Evolutionary conservation across 1,140 invertebrate species (phyloP), one percentile per base, ranked within the genome.

Genomic region (Archegozetes longisetosus): DNA sequence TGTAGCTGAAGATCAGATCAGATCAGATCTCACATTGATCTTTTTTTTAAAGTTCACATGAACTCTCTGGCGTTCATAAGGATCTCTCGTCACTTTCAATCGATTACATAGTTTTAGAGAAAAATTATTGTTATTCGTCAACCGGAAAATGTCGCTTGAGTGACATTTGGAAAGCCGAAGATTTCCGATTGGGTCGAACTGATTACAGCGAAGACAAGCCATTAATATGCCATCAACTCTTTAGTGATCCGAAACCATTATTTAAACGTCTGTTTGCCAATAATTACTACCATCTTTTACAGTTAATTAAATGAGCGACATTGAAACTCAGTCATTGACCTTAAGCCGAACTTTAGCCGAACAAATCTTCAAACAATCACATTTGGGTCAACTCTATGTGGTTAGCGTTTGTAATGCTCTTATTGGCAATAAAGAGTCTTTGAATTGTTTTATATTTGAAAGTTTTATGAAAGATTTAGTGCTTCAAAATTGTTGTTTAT

Each of bases 1-100:
- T 24, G 22, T 14, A 24, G 2, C 26, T 20, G 49, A 20, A 22
- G 26, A 3, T 24, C 14, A 24, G 26, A 2, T 12, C n/a, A n/a
- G n/a, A n/a, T n/a, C n/a, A n/a, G n/a, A n/a, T n/a, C n/a, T n/a
- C n/a, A n/a, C n/a, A n/a, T n/a, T n/a, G n/a, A n/a, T n/a, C n/a
- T n/a, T n/a, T n/a, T n/a, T n/a, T 17, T 51, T 2, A 51, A 51
- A 28, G 47, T 40, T 26, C 60, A 58, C 28, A 53, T 48, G 29
- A 58, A 32, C 26, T 61, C 58, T 46, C 58, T 55, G n/a, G 53
- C 54, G 13, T 60, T 61, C 49, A 57, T 29, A 40, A 58, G 58
- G 27, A 61, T 55, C 55, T 61, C 55, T 54, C 58, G 62, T 63
- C 48, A 14, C 47, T 1, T 22, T 22, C 23, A 26, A 26, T 55